phyloP scores from a whole-genome alignment of 2,797 vertebrate species.

The Peromyscus aztecus region DNA sequence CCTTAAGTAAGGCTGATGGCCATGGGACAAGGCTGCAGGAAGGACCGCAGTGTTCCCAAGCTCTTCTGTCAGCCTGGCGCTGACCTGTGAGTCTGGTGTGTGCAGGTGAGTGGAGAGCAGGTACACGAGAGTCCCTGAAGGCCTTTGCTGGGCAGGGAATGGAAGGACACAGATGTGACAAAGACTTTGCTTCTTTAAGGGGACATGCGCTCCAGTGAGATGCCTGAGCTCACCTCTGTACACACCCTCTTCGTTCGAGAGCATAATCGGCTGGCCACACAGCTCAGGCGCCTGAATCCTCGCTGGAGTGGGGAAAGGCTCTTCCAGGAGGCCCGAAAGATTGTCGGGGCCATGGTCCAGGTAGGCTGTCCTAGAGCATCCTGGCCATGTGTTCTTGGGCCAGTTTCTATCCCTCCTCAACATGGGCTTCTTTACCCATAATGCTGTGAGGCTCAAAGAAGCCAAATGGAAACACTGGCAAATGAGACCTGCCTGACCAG shows the following conservation, averaged over 20 bases:
- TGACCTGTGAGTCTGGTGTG: not conserved
- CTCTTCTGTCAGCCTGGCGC: not conserved
- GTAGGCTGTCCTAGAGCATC: slow-evolving; percentile 82
- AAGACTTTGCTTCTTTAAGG: slow-evolving; percentile 84
- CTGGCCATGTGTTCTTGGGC: not conserved
- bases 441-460: not conserved
- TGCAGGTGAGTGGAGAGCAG: not conserved
- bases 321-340: slow-evolving; percentile 95
- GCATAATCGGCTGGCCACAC: slow-evolving; percentile 93
- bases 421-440: not conserved
- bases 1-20: not conserved
- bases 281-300: slow-evolving; percentile 90
- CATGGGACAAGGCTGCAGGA: not conserved
- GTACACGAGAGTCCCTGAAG: not conserved
- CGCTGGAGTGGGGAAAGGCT: slow-evolving; percentile 91
- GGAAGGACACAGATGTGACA: not conserved
- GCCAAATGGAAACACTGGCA: no score
- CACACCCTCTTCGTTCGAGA: slow-evolving; percentile 94
- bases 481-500: not conserved
- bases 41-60: not conserved
- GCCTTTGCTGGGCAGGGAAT: not conserved
- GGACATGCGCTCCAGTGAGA: slow-evolving; percentile 92
- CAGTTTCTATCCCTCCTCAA: not conserved
- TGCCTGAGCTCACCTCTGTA: slow-evolving; percentile 91
- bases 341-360: slow-evolving; percentile 93